Evolutionary conservation across 2,888 invertebrate genomes (phyloP).

Genomic region (Beris morrisii): DNA sequence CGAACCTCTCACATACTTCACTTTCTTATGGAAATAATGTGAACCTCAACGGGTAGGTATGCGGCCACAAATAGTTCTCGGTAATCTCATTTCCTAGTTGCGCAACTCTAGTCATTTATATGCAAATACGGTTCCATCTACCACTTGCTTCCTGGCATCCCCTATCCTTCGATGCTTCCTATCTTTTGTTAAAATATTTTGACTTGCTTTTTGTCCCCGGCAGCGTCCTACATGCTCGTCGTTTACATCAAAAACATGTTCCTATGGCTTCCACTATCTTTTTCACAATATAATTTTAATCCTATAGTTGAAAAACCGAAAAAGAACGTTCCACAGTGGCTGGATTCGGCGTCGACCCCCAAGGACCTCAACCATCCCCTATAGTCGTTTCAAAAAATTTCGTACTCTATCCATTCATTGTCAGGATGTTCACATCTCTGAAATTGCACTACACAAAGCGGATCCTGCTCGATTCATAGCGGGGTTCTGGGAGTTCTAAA

Average conservation of each 20-base stretch:
- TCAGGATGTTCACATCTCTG: slow-evolving; percentile 8
- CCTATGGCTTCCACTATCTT: neutral
- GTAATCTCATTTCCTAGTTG: slow-evolving; percentile 33
- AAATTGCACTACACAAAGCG: slow-evolving; percentile 13
- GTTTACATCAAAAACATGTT: slow-evolving; percentile 17
- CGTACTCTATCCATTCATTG: slow-evolving; percentile 4
- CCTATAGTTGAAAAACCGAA: neutral
- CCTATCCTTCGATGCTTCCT: neutral
- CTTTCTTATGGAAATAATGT: slow-evolving; percentile 33
- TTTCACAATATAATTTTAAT: slow-evolving; percentile 9
- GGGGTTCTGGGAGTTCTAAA: neutral
- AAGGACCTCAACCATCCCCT: neutral
- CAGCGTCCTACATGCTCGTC: neutral
- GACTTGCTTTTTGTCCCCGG: neutral
- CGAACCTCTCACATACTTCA: slow-evolving; percentile 28
- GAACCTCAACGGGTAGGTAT: slow-evolving; percentile 25
- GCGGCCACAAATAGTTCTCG: slow-evolving; percentile 31
- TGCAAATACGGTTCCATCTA: slow-evolving; percentile 19
- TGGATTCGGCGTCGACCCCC: slow-evolving; percentile 1
- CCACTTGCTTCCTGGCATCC: slow-evolving; percentile 1
- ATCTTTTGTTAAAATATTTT: slow-evolving; percentile 23
- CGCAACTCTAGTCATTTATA: slow-evolving; percentile 32
- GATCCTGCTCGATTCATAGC: neutral
- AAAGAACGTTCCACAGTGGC: slow-evolving; percentile 1
- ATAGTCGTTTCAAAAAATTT: too few species aligned